Conservation (phyloP, 2,797 vertebrate genomes). For the Notolabrus celidotus region DNA sequence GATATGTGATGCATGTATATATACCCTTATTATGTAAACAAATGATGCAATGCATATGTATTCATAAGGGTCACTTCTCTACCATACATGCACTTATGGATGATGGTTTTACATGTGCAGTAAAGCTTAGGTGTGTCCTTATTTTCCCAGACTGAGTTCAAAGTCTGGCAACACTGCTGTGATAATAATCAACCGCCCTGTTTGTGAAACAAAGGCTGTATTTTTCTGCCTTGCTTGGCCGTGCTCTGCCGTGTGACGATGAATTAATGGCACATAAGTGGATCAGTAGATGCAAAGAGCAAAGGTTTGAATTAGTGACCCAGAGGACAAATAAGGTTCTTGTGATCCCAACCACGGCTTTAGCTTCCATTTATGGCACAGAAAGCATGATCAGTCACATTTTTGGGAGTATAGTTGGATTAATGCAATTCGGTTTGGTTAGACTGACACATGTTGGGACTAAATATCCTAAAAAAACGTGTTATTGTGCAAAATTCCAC, state of each 20-base stretch:
- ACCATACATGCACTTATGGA: not conserved
- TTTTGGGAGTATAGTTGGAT: not conserved
- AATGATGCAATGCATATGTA: not conserved
- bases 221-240: slow-evolving; percentile 64
- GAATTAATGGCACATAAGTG: slow-evolving; percentile 57
- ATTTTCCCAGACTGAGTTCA: slow-evolving; percentile 59
- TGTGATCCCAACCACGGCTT: slow-evolving; percentile 16
- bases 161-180: slow-evolving; percentile 64
- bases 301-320: slow-evolving; percentile 33
- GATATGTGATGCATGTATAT: not conserved
- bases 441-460: not conserved
- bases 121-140: slow-evolving; percentile 44
- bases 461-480: not conserved
- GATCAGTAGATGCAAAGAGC: slow-evolving; percentile 32
- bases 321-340: slow-evolving; percentile 12
- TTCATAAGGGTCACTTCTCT: not conserved
- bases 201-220: slow-evolving; percentile 68
- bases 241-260: slow-evolving; percentile 41
- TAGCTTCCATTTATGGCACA: not conserved
- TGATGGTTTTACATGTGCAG: slow-evolving; percentile 22
- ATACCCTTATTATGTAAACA: not conserved
- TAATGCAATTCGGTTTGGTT: not conserved
- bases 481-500: not conserved
- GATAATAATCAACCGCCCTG: slow-evolving; percentile 68
- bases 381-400: not conserved